Evolutionary conservation across 2,113 vertebrate genomes (phyloP), one percentile per base, ranked within the genome.

Genomic region (Trachemys scripta): DNA sequence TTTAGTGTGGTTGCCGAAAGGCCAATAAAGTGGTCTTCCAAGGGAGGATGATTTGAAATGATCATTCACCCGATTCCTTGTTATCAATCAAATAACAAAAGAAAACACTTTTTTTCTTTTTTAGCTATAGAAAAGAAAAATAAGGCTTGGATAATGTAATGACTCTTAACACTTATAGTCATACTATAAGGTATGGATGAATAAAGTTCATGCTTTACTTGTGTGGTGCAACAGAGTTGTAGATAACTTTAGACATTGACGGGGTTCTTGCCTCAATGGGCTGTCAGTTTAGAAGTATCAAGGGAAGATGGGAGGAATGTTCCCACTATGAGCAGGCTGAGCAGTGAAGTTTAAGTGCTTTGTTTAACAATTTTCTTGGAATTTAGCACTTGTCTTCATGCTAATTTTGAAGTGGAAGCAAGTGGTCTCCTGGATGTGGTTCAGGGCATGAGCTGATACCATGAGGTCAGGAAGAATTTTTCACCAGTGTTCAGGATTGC

Each of bases 381-480:
- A 53, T 78, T 17, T 90, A 89, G 80, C 10, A 79, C 75, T 31
- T 49, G 54, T 56, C 54, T 90, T 47, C 72, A 79, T 31, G 1
- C 76, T 54, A 85, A 25, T 62, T 89, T 24, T 80, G 87, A 45
- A 87, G 22, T 93, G 69, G 87, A 93, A 95, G 80, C 89, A 95
- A 72, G 50, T 56, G 87, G 42, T 80, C 81, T 90, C 24, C 89
- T 96, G 92, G 92, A 51, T 81, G 65, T 54, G 54, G 6, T 90
- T 90, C 92, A 92, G 93, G 80, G 87, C 59, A 4, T 79, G 93
- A 87, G 59, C 54, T 90, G 78, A 80, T 27, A 84, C 24, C 85
- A 38, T 89, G 81, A 82, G 72, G 88, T 82, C 80, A 90, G 90
- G 45, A 84, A 79, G 53, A 54, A 54, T 54, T 54, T 54, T 54